Evolutionary conservation across 2,888 invertebrate genomes (phyloP).

Genomic region (Eupsilia transversa): DNA sequence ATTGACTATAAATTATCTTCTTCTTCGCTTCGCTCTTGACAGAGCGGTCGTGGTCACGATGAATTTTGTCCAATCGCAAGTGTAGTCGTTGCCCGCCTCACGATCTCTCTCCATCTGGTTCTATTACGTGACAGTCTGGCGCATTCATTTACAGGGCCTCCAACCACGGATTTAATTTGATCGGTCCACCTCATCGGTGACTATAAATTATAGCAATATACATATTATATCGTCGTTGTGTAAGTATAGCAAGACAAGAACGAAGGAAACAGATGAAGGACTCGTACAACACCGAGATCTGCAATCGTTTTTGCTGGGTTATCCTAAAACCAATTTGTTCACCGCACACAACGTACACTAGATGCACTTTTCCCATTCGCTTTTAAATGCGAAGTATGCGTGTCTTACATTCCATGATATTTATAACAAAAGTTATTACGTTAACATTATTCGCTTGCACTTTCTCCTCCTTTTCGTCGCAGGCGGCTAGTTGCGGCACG

Average conservation of each 20-base stretch:
- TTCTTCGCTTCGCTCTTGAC: too few species aligned
- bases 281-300: too few species aligned
- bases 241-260: neutral
- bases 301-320: neutral
- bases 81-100: too few species aligned
- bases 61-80: too few species aligned
- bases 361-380: neutral
- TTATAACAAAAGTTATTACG: slow-evolving; percentile 73
- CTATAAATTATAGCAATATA: neutral
- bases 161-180: too few species aligned
- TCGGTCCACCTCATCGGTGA: too few species aligned
- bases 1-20: too few species aligned
- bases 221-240: neutral
- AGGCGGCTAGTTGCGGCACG: slow-evolving; percentile 90
- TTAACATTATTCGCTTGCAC: slow-evolving; percentile 83
- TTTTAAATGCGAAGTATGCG: neutral
- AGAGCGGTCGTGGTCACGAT: too few species aligned
- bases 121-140: too few species aligned
- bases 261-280: neutral
- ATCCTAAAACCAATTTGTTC: neutral
- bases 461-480: slow-evolving; percentile 86
- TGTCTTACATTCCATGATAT: slow-evolving; percentile 3
- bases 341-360: neutral
- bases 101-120: too few species aligned
- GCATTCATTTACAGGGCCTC: too few species aligned